Evolutionary conservation across 2,888 invertebrate genomes (phyloP).

Genomic region (Rotaria sp.): DNA sequence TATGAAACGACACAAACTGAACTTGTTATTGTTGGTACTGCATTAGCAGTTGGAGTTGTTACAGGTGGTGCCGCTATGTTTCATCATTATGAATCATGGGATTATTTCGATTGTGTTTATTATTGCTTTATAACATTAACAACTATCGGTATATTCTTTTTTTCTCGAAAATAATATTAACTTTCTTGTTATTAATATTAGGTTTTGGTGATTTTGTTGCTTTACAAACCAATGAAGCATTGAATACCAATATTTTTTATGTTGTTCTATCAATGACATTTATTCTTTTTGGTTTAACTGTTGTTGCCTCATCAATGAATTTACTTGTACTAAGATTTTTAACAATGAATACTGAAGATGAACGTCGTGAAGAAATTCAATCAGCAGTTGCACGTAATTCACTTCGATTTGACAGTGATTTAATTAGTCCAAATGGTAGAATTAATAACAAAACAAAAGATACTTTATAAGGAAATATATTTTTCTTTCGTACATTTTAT

Average conservation of each 20-base stretch:
- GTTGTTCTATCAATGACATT: constrained; percentile 92
- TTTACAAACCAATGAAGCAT: not conserved
- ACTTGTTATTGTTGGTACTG: constrained; percentile 68
- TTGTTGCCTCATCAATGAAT: constrained; percentile 95
- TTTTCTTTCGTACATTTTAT: not conserved
- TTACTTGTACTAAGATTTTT: constrained; percentile 88
- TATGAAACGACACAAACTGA: constrained; percentile 75
- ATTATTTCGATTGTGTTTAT: constrained; percentile 77
- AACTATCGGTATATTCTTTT: constrained; percentile 68
- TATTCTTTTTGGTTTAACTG: constrained; percentile 93
- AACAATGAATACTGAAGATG: constrained; percentile 93
- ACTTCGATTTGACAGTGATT: not conserved
- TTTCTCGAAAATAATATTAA: not conserved
- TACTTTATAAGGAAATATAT: too few species aligned
- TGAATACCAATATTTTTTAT: constrained; percentile 74
- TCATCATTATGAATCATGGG: constrained; percentile 87
- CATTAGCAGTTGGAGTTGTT: constrained; percentile 82
- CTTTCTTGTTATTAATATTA: not conserved
- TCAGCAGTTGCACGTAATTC: constrained; percentile 15
- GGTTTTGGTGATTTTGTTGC: constrained; percentile 10
- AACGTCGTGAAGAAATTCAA: constrained; percentile 81
- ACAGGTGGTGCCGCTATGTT: constrained; percentile 75
- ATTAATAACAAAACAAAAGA: not conserved
- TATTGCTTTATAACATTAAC: constrained; percentile 98
- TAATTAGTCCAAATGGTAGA: not conserved